phyloP scores from a whole-genome alignment of 2,113 vertebrate genomes.

The Hippocampus comes region DNA sequence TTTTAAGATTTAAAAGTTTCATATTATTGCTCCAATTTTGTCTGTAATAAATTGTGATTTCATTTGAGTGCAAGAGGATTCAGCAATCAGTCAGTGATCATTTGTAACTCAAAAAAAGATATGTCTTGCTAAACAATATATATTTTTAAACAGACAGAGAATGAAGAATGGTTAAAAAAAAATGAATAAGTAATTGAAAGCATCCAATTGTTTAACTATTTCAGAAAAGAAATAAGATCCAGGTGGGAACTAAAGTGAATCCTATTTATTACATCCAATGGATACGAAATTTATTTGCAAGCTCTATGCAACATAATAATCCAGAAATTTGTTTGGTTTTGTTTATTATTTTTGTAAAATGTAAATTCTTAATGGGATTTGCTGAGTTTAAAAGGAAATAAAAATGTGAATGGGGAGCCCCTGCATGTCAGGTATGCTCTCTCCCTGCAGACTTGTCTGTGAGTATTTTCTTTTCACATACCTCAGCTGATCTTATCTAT shows the following conservation, averaged over 20 bases:
- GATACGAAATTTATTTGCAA: slow-evolving; percentile 12
- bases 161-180: slow-evolving; percentile 3
- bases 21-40: slow-evolving; percentile 30
- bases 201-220: slow-evolving; percentile 1
- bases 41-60: slow-evolving; percentile 38
- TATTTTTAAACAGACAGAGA: slow-evolving; percentile 13
- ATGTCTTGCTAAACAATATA: not conserved
- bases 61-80: slow-evolving; percentile 5
- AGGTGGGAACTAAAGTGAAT: slow-evolving; percentile 22
- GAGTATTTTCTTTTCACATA: slow-evolving; percentile 18
- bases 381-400: not conserved
- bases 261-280: slow-evolving; percentile 5
- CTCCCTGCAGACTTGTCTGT: slow-evolving; percentile 4
- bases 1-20: slow-evolving; percentile 44
- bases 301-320: slow-evolving; percentile 5
- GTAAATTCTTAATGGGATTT: not conserved
- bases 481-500: slow-evolving; percentile 30
- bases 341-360: too few relatives aligned
- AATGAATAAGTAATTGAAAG: not conserved
- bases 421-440: slow-evolving; percentile 25
- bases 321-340: not conserved
- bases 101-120: not conserved
- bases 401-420: not conserved
- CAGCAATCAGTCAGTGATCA: slow-evolving; percentile 6
- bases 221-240: not conserved